Conservation (phyloP, 2,888 invertebrate species). For the Amorpha juglandis region DNA sequence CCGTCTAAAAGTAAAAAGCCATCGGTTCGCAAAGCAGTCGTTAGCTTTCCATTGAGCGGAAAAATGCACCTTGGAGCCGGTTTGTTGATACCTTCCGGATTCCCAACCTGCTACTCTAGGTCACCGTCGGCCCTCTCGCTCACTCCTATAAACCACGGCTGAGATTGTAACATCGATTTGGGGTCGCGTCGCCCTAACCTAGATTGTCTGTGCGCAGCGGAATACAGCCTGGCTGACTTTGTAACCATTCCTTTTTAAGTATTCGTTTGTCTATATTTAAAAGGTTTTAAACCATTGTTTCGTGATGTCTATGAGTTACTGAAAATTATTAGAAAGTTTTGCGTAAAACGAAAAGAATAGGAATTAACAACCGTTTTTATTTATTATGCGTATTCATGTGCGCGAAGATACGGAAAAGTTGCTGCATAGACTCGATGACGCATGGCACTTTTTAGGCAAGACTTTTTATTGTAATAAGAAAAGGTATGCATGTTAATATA, state of each 20-base stretch:
- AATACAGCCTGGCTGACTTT: conserved; percentile 47
- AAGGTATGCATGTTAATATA: too few species aligned
- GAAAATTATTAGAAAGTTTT: background rate
- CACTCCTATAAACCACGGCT: conserved; percentile 56
- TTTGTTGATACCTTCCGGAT: conserved; percentile 81
- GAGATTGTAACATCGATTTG: conserved; percentile 73
- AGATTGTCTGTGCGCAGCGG: conserved; percentile 71
- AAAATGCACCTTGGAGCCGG: conserved; percentile 81
- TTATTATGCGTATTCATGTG: background rate
- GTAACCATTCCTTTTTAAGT: conserved; percentile 25
- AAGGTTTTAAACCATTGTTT: conserved; percentile 4
- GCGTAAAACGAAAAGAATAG: background rate
- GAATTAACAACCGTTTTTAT: background rate
- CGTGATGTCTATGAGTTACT: background rate
- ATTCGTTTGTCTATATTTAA: conserved; percentile 7
- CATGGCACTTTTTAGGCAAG: too few species aligned
- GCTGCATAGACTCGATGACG: too few species aligned
- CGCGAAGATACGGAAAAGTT: too few species aligned
- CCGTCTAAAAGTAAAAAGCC: conserved; percentile 54
- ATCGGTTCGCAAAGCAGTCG: conserved; percentile 61
- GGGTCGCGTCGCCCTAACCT: conserved; percentile 82
- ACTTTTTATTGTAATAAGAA: too few species aligned
- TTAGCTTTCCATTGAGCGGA: conserved; percentile 82
- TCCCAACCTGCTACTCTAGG: conserved; percentile 83
- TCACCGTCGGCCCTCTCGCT: conserved; percentile 69